phyloP scores from a whole-genome alignment of 2,888 invertebrate species.

The Agrochola circellaris region DNA sequence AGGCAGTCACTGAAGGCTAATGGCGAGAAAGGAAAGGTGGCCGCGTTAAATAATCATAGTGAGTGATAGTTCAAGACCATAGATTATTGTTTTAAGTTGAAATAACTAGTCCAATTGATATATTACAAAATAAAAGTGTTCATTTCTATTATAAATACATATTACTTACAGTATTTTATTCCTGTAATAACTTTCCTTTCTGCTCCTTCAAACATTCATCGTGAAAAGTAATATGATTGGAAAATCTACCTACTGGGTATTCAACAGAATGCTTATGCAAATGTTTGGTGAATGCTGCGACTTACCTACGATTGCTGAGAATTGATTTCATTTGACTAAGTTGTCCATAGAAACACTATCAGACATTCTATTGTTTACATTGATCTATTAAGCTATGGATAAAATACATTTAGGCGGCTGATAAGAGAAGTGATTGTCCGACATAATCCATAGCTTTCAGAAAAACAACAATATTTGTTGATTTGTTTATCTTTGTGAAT shows the following conservation, averaged over 20 bases:
- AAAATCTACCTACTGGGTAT: background rate
- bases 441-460: constrained; percentile 19
- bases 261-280: background rate
- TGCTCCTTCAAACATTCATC: background rate
- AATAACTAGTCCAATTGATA: background rate
- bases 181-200: background rate
- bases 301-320: background rate
- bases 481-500: constrained; percentile 28
- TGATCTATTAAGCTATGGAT: constrained; percentile 44
- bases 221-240: background rate
- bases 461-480: constrained; percentile 5
- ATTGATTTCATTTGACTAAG: constrained; percentile 3
- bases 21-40: background rate
- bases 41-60: background rate
- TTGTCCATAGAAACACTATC: constrained; percentile 17
- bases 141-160: background rate
- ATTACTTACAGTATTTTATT: background rate
- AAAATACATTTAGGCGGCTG: constrained; percentile 14
- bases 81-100: background rate
- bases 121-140: background rate
- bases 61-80: background rate
- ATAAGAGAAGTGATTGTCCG: constrained; percentile 43
- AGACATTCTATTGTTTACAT: constrained; percentile 10
- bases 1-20: constrained; percentile 5
- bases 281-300: too few relatives aligned